These are phyloP conservation scores for Monodelphis domestica DNA, from an alignment of 2,797 vertebrate genomes.

Conservation along the genomic window DNA sequence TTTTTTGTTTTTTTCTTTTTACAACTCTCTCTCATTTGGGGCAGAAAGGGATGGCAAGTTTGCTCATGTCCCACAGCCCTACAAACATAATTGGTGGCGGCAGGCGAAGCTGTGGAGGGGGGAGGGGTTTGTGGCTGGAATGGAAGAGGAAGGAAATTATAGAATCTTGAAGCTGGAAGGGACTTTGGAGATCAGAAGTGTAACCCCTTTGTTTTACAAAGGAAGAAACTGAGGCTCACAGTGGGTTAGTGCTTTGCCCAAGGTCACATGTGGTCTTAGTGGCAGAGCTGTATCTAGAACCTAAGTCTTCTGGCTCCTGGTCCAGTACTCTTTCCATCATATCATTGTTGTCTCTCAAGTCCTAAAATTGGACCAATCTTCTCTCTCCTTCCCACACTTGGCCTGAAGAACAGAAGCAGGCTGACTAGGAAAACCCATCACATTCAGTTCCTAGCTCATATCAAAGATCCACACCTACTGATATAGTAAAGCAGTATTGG, in stretches of 20 bases:
- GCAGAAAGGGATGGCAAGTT: slow-evolving; percentile 68
- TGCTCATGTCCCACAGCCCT: slow-evolving; percentile 66
- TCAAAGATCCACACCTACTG: slow-evolving; percentile 29
- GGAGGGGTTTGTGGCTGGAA: slow-evolving; percentile 68
- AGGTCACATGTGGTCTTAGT: not conserved
- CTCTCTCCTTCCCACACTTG: not conserved
- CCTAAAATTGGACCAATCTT: not conserved
- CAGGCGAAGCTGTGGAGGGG: slow-evolving; percentile 54
- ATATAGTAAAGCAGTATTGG: not conserved
- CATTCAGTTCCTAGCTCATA: not conserved
- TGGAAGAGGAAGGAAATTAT: slow-evolving; percentile 49
- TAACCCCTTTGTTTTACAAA: not conserved
- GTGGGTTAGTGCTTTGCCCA: no score
- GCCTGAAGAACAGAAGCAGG: not conserved
- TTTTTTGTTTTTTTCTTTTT: not conserved
- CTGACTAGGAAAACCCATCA: slow-evolving; percentile 2
- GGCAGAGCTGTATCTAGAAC: no score
- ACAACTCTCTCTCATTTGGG: slow-evolving; percentile 60
- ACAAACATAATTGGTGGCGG: slow-evolving; percentile 63
- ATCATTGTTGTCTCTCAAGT: not conserved
- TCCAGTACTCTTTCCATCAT: not conserved
- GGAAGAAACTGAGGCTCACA: not conserved
- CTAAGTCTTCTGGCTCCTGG: not conserved
- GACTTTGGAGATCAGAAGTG: slow-evolving; percentile 13
- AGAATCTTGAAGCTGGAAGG: slow-evolving; percentile 41